A percentile compares a stretch with the other conserved stretches of the same genome.
These are phyloP conservation scores for Lasiurus borealis DNA, from an alignment of 2,113 vertebrate species.

Conservation along the genomic window DNA sequence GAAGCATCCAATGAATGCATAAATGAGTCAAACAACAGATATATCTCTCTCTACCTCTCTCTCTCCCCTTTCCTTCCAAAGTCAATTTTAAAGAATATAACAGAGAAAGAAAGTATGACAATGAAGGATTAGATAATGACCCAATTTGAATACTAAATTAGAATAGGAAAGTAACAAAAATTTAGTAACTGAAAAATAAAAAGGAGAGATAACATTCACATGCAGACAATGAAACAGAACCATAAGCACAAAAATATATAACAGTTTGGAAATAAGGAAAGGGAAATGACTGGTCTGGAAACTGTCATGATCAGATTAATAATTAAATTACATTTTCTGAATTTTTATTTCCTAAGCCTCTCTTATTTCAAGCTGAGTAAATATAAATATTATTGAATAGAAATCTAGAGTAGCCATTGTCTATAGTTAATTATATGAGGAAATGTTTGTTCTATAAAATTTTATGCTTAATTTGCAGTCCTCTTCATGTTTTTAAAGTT, in stretches of 20 bases:
- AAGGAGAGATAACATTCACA: too few species aligned
- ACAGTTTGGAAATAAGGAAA: background rate
- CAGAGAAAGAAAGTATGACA: background rate
- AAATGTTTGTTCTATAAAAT: background rate
- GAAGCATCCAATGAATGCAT: too few species aligned
- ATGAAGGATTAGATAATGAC: background rate
- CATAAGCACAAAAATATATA: background rate
- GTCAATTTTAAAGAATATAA: too few species aligned
- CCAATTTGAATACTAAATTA: background rate
- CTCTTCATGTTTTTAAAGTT: background rate
- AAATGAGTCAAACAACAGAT: too few species aligned
- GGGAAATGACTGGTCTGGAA: background rate
- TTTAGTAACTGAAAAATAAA: background rate
- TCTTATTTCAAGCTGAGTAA: background rate
- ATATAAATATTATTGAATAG: background rate
- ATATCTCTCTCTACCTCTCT: too few species aligned
- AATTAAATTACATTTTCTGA: background rate
- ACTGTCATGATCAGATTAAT: background rate
- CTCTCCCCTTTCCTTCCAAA: too few species aligned
- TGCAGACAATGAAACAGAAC: background rate
- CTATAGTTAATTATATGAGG: background rate
- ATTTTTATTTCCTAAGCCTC: conserved; percentile 18
- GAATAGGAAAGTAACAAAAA: background rate
- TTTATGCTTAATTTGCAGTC: background rate
- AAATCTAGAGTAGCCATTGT: background rate